Evolutionary conservation across 2,113 vertebrate species (phyloP).

Genomic region (Larimichthys crocea): DNA sequence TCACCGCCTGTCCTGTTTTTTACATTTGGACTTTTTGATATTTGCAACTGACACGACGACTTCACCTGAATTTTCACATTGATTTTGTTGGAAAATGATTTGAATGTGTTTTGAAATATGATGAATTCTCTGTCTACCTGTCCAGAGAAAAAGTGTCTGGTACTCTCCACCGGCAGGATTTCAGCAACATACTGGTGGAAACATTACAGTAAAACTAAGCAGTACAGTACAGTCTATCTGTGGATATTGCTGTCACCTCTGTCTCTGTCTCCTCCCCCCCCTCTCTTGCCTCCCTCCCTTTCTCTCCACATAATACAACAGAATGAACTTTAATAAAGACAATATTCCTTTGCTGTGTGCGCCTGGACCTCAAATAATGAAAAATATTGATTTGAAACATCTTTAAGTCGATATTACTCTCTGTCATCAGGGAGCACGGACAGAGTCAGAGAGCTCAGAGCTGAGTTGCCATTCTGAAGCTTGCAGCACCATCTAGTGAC

Average conservation of each 20-base stretch:
- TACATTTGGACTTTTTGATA: background rate
- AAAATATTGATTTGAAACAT: conserved; percentile 84
- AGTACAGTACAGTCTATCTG: conserved; percentile 3
- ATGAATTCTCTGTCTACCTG: conserved; percentile 5
- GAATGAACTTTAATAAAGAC: conserved; percentile 86
- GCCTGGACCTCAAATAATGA: conserved; percentile 84
- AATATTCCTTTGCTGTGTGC: conserved; percentile 77
- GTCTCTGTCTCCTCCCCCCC: background rate
- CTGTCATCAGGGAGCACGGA: conserved; percentile 68
- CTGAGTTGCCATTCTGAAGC: conserved; percentile 44
- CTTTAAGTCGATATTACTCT: conserved; percentile 76
- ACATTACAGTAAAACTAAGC: background rate
- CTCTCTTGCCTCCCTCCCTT: background rate
- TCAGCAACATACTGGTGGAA: background rate
- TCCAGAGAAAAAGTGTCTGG: background rate
- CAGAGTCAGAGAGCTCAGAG: background rate
- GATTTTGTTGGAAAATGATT: conserved; percentile 3
- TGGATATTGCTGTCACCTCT: conserved; percentile 56
- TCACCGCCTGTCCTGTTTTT: background rate
- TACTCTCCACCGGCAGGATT: background rate
- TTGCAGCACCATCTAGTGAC: conserved; percentile 75
- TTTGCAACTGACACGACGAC: background rate
- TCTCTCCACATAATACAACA: conserved; percentile 61
- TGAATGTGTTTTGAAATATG: background rate
- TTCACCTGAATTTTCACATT: conserved; percentile 1